Base-by-base conservation (phyloP, 2,888 invertebrate genomes). In the Strigamia crassipes region DNA sequence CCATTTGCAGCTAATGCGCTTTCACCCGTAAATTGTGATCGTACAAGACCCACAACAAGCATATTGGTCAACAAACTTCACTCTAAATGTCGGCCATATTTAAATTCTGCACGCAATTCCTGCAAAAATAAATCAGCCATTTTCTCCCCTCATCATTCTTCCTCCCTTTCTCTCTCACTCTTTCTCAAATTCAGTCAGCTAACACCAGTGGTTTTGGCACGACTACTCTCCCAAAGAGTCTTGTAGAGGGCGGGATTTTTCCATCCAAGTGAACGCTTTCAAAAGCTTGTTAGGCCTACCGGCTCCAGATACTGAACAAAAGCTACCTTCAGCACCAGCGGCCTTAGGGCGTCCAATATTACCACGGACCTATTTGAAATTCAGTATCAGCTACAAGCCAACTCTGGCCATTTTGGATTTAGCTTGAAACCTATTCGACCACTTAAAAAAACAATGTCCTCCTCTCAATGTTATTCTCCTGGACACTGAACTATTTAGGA, bases 171-270 rank as follows among this genome's bases (percentile, higher is more conserved):
- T 27, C 66, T 8, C 66, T 66, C 31, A 9, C 61, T 23, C 31
- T 27, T 31, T 66, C 27, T 27, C 27, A 66, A 66, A 66, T 66
- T 66, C 66, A 66, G 27, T 66, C 66, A 66, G 27, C 66, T 66
- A 66, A 66, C 66, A 66, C 66, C 66, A 66, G 66, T 31, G 66
- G 66, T 66, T 27, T 66, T 66, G 66, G 66, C 66, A 51, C 51
- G 15, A 18, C 51, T 18, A 18, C n/a, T 15, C 51, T 51, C 51
- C 51, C 51, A 51, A 13, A 51, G n/a, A 51, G 51, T 51, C 51
- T 18, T 51, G 51, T n/a, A 51, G 51, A 51, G 51, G 51, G 51
- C 51, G 51, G 51, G 51, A 51, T 51, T 51, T 18, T 51, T 51
- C 51, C 51, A 51, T 51, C 51, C 51, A 51, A 51, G 51, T 51